phyloP scores from a whole-genome alignment of 2,113 vertebrate genomes.

The Fulica atra region DNA sequence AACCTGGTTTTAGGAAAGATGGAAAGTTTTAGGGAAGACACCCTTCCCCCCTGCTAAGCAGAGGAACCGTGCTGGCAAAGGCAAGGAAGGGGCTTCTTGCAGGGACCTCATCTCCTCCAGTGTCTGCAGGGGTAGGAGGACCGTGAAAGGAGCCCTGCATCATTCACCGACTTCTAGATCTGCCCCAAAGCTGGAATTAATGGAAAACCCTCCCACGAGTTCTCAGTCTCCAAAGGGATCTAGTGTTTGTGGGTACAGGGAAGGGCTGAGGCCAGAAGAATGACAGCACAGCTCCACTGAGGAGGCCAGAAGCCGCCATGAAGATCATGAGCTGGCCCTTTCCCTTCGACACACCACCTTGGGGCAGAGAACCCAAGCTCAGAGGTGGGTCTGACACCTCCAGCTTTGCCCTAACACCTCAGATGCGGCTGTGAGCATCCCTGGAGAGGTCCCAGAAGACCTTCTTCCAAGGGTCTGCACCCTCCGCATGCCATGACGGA shows the following conservation, averaged over 20 bases:
- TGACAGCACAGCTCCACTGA: rapidly evolving
- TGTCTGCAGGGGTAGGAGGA: neutral
- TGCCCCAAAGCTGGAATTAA: neutral
- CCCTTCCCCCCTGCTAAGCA: neutral
- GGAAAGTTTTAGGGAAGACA: neutral
- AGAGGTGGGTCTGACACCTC: neutral
- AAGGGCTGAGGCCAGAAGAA: neutral
- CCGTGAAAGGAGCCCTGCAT: neutral
- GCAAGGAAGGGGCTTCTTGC: neutral
- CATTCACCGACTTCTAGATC: neutral
- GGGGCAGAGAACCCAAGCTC: neutral
- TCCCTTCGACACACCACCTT: neutral
- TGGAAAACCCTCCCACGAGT: neutral
- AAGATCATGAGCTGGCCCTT: neutral
- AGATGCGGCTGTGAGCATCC: neutral
- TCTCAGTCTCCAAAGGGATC: neutral
- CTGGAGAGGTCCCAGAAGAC: neutral
- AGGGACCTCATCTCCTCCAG: neutral
- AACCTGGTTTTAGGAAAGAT: neutral
- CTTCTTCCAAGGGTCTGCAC: neutral
- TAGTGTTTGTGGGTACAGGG: neutral
- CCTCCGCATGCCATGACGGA: rapidly evolving
- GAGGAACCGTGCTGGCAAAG: neutral
- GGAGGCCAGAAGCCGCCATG: neutral
- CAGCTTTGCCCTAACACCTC: neutral